Base-by-base conservation (phyloP, 2,888 invertebrate genomes). In the Dorcus hopei region DNA sequence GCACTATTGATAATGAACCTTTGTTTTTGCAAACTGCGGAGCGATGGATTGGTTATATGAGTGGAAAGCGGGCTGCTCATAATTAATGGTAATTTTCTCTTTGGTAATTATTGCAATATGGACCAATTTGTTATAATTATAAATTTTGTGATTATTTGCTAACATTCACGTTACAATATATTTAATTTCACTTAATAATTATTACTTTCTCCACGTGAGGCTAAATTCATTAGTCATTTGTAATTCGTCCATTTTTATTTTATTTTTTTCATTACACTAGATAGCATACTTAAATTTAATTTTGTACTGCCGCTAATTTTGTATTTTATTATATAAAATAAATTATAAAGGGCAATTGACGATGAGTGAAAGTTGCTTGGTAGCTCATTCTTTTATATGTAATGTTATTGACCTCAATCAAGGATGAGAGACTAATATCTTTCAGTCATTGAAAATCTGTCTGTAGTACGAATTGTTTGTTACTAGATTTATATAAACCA, bases 1-100 rank as follows among this genome's bases (percentile, higher is more conserved):
- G 90, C 41, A 91, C 94, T 0, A 86, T 98, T 47, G 93, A 95
- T 67, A 85, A 85, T 57, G 93, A 94, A 70, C 88, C 91, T 0
- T 81, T 96, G 56, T 85, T 96, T 62, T 82, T 87, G 11, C 85
- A 87, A 54, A 95, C 95, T 0, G 96, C 95, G 0, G 89, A 91
- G 70, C 80, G 97, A 54, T 97, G 97, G 97, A 90, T 93, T 70
- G 91, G 91, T 1, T 97, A 97, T 72, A 95, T 96, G 93, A 89
- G 87, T 73, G 97, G 97, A n/a, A 93, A 93, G 78, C 81, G 90
- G 54, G 94, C 97, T 3, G 88, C 94, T 50, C 97, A 97, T 78
- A 97, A 97, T 83, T 97, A 84, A 82, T 56, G 23, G 8, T 33
- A 9, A 49, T 49, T 49, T 38, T 49, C n/a, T 33, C 38, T 5